These are phyloP conservation scores for Cyprinodon diabolis DNA, from an alignment of 2,797 vertebrate species.

Conservation along the genomic window DNA sequence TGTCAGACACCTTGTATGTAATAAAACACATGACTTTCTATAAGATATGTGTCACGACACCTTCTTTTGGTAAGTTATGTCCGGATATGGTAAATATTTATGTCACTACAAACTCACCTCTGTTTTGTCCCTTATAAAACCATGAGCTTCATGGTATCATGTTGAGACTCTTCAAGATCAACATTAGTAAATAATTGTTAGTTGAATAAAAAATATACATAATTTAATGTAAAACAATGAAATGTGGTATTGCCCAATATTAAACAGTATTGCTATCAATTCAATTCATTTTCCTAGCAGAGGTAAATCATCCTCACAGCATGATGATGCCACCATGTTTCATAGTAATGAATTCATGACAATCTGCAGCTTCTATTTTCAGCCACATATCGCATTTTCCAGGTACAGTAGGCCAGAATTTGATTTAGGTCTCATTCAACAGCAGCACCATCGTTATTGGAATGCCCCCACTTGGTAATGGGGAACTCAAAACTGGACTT, in stretches of 20 bases:
- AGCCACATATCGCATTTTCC: not conserved
- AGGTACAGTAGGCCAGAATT: not conserved
- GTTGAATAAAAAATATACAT: not conserved
- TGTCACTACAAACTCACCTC: not conserved
- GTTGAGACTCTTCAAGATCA: not conserved
- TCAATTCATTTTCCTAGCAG: not conserved
- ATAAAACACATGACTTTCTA: slow-evolving; percentile 5
- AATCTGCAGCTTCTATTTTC: not conserved
- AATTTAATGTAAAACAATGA: not conserved
- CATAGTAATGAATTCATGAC: not conserved
- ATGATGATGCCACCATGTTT: not conserved
- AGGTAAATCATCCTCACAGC: not conserved
- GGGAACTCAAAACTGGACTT: not conserved
- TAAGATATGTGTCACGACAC: slow-evolving; percentile 8
- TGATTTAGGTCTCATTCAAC: not conserved
- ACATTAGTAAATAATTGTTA: not conserved
- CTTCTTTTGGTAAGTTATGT: not conserved
- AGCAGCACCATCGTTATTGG: not conserved
- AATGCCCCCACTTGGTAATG: not conserved
- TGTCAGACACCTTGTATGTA: slow-evolving; percentile 12
- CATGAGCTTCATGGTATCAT: not conserved
- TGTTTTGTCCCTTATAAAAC: not conserved
- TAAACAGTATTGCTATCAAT: not conserved
- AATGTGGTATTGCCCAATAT: not conserved
- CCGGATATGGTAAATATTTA: not conserved